Evolutionary conservation across 35 echinoderm and acorn worm genomes (phyloP), one percentile per base, ranked within the genome.

Genomic region (Heliocidaris tuberculata): DNA sequence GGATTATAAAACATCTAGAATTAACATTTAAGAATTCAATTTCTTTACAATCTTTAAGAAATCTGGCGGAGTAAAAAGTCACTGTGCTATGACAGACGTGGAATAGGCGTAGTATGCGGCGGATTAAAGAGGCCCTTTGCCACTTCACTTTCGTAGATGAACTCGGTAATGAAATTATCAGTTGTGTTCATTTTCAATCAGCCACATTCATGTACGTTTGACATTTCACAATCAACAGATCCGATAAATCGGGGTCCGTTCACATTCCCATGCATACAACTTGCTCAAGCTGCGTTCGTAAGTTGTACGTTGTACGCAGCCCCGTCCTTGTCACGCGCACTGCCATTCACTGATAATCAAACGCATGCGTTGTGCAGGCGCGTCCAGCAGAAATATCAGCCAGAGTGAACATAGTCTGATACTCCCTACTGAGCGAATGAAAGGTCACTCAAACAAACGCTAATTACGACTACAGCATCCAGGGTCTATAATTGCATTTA

Each of bases 361-460:
- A n/a, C 24, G 31, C 87, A 89, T 89, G 35, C 31, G 6, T 30
- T 32, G 85, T 85, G 15, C 15, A 29, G 15, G n/a, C n/a, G 70
- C 15, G 70, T 29, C 70, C 27, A 9, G 21, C 2, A 86, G 85
- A 89, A 15, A n/a, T 89, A 24, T 88, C 9, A 7, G 31, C 9
- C 87, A 24, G 24, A 21, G 87, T 47, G 87, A 78, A 78, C 65
- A n/a, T 19, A 27, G 7, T 21, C 29, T 89, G 13, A 16, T 48
- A 48, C 87, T 89, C 87, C 87, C 87, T 89, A 47, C 87, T 13
- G n/a, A 4, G 9, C 65, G 21, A 78, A 89, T n/a, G 87, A 89
- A 89, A 89, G 87, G 87, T 47, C 87, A 89, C 24, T 89, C 87
- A 89, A 89, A 89, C 87, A 89, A 89, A 89, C 87, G 31, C 87